These are phyloP conservation scores for Drosophila buzzatii DNA, from an alignment of 2,888 invertebrate species.

Conservation along the genomic window DNA sequence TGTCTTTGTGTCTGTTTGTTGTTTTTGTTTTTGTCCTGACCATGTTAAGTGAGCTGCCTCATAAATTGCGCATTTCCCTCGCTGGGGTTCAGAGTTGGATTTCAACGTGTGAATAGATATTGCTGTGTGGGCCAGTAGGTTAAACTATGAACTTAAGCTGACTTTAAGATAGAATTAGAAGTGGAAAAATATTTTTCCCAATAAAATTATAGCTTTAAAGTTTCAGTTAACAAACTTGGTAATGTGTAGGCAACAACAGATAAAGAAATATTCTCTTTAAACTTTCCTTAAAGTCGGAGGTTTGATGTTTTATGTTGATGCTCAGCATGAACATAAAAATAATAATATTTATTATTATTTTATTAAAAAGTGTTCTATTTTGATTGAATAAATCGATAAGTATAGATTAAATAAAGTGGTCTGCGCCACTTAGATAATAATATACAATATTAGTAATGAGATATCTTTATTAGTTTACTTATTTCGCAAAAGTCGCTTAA, in stretches of 20 bases:
- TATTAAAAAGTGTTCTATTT: not conserved
- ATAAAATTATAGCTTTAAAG: not conserved
- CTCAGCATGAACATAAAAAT: not conserved
- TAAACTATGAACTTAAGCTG: constrained; percentile 35
- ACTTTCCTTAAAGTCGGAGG: no score
- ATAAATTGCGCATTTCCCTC: constrained; percentile 65
- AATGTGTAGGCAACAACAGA: not conserved
- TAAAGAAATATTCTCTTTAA: not conserved
- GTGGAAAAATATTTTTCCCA: not conserved
- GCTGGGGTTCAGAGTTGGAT: constrained; percentile 14
- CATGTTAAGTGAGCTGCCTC: constrained; percentile 59
- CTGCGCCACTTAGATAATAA: no score
- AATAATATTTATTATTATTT: not conserved
- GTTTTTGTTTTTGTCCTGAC: constrained; percentile 22
- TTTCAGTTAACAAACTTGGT: not conserved
- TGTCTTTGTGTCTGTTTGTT: constrained; percentile 1
- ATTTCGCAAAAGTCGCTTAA: no score
- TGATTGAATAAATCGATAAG: not conserved
- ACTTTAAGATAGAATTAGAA: constrained; percentile 5
- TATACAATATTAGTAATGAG: no score
- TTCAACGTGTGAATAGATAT: constrained; percentile 26
- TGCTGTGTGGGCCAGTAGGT: constrained; percentile 23
- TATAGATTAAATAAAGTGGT: not conserved
- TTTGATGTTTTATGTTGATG: not conserved
- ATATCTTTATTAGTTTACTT: no score